phyloP scores from a whole-genome alignment of 2,113 vertebrate genomes.

The Triplophysa dalaica region DNA sequence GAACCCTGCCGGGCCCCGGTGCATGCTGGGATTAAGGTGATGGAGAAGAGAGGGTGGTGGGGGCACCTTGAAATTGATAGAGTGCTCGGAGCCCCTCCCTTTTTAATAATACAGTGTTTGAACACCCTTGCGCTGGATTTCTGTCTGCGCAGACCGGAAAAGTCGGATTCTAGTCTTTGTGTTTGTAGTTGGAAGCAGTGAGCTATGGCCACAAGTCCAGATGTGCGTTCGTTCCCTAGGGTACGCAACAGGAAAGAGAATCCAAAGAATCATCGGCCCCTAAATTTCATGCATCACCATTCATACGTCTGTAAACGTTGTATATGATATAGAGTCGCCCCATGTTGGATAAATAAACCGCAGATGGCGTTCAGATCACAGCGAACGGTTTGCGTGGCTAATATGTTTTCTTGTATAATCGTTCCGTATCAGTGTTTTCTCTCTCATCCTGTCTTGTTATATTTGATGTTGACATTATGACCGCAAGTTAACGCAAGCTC shows the following conservation, averaged over 20 bases:
- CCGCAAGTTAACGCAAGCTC: not conserved
- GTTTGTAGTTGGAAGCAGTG: constrained; percentile 15
- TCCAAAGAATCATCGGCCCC: constrained; percentile 35
- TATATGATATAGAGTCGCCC: constrained; percentile 24
- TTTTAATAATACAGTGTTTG: not conserved
- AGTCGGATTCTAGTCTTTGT: constrained; percentile 11
- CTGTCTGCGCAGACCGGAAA: constrained; percentile 5
- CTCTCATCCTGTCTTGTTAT: not conserved
- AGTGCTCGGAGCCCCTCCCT: constrained; percentile 2
- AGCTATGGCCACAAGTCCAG: constrained; percentile 41
- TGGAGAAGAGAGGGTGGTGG: not conserved
- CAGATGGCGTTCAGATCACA: constrained; percentile 48
- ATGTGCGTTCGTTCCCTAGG: constrained; percentile 40
- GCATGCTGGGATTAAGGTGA: constrained; percentile 34
- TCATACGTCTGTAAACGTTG: constrained; percentile 50
- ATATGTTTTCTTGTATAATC: constrained; percentile 15
- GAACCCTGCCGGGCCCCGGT: constrained; percentile 8
- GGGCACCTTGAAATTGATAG: constrained; percentile 25
- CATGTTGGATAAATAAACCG: constrained; percentile 52
- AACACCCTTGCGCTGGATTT: not conserved
- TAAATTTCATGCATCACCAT: constrained; percentile 53
- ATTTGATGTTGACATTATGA: not conserved
- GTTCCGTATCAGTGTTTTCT: not conserved
- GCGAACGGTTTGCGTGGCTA: constrained; percentile 2
- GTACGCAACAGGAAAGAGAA: constrained; percentile 45